Percentiles rank a stretch among this genome's conserved stretches.
phyloP scores from a whole-genome alignment of 2,888 invertebrate genomes.

The Aphelenchoides bicaudatus region DNA sequence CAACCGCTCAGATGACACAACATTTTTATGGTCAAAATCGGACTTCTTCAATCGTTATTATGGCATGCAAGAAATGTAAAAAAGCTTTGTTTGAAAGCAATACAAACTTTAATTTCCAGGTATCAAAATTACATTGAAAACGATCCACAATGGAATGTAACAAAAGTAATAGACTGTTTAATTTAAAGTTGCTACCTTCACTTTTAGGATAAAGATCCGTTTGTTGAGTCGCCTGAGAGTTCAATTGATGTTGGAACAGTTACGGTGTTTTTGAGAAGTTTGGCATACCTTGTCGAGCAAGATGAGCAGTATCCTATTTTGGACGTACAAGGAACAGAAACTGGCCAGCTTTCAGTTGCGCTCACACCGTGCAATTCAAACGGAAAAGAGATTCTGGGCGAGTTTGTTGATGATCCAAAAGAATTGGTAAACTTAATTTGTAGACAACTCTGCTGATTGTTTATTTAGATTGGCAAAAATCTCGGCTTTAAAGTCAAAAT shows the following conservation, averaged over 20 bases:
- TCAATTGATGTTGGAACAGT: conserved; percentile 65
- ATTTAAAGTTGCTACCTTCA: not conserved
- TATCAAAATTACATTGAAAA: conserved; percentile 65
- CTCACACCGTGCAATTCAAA: conserved; percentile 64
- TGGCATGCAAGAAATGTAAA: conserved; percentile 67
- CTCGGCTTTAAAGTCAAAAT: conserved; percentile 65
- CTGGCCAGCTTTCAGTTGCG: conserved; percentile 63
- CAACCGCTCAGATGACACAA: conserved; percentile 64
- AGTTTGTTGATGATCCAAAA: conserved; percentile 65
- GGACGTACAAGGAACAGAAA: conserved; percentile 44
- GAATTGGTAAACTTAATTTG: conserved; percentile 56
- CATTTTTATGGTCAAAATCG: conserved; percentile 66
- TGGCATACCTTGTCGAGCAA: conserved; percentile 65
- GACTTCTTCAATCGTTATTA: conserved; percentile 66
- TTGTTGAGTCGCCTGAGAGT: conserved; percentile 64
- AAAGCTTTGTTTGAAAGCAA: conserved; percentile 64
- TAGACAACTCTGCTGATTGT: not conserved
- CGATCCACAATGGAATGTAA: conserved; percentile 63
- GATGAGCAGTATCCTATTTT: conserved; percentile 65
- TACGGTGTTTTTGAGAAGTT: conserved; percentile 65
- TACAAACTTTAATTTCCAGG: not conserved
- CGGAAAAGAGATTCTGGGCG: conserved; percentile 65
- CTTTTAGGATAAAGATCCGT: conserved; percentile 65
- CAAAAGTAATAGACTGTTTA: conserved; percentile 56
- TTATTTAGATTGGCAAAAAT: conserved; percentile 62